phyloP scores from a whole-genome alignment of 2,888 invertebrate genomes.

The Ypsolopha scabrella region DNA sequence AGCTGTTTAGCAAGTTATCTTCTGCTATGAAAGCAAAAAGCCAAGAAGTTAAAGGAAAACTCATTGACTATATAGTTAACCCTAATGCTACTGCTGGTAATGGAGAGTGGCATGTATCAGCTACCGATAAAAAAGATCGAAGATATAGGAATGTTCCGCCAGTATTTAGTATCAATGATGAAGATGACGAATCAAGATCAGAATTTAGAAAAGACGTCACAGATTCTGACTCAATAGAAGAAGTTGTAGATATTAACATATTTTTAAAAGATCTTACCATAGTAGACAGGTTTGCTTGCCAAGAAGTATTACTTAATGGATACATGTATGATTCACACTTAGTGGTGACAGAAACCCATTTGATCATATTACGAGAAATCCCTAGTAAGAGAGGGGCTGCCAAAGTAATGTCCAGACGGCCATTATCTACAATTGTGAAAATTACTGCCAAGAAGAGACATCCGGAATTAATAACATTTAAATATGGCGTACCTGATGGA shows the following conservation, averaged over 20 bases:
- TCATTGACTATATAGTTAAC: slow-evolving; percentile 95
- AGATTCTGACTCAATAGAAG: slow-evolving; percentile 75
- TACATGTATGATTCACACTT: slow-evolving; percentile 90
- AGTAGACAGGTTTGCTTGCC: slow-evolving; percentile 89
- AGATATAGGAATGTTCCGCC: slow-evolving; percentile 91
- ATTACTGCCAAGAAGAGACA: slow-evolving; percentile 97
- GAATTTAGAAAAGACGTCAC: slow-evolving; percentile 47
- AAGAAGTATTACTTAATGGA: slow-evolving; percentile 91
- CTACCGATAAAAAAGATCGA: slow-evolving; percentile 86
- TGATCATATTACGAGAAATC: slow-evolving; percentile 87
- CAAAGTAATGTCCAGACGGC: slow-evolving; percentile 87
- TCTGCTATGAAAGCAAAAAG: slow-evolving; percentile 92
- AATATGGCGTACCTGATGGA: slow-evolving; percentile 90
- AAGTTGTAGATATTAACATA: slow-evolving; percentile 82
- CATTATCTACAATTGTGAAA: slow-evolving; percentile 92
- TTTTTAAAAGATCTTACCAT: slow-evolving; percentile 88
- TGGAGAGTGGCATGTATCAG: slow-evolving; percentile 86
- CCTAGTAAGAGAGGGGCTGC: slow-evolving; percentile 83
- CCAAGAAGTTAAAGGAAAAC: slow-evolving; percentile 90
- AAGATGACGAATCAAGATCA: slow-evolving; percentile 60
- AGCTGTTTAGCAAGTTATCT: slow-evolving; percentile 86
- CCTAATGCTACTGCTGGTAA: slow-evolving; percentile 73
- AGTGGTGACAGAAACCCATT: slow-evolving; percentile 86
- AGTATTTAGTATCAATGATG: slow-evolving; percentile 95
- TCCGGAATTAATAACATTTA: slow-evolving; percentile 97